Conservation (phyloP, 1,140 invertebrate species). For the Anastatus disparis region DNA sequence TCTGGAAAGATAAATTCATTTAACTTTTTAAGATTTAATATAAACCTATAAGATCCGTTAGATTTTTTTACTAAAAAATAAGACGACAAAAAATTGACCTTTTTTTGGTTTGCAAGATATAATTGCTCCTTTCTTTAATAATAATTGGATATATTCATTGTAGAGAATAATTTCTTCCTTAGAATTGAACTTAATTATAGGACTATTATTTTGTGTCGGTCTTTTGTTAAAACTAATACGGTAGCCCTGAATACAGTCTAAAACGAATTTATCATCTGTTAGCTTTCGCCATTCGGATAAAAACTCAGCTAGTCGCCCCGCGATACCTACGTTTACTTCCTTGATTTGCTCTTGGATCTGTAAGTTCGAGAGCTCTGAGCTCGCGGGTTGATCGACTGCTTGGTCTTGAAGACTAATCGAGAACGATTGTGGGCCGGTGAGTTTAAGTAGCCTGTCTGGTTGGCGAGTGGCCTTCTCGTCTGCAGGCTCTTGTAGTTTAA, state of each 20-base stretch:
- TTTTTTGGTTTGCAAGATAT: background rate
- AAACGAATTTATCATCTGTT: background rate
- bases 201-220: background rate
- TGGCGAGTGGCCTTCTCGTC: no score
- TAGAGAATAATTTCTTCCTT: background rate
- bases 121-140: background rate
- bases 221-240: background rate
- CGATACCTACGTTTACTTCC: background rate
- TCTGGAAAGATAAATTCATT: background rate
- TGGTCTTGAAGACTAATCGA: no score
- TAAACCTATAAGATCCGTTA: background rate
- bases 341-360: no score
- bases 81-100: background rate
- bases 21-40: constrained; percentile 6
- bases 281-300: background rate
- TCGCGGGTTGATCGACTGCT: no score
- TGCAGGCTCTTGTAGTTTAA: no score
- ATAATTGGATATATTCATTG: background rate
- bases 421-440: no score
- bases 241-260: background rate
- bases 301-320: background rate
- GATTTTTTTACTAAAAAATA: constrained; percentile 8
- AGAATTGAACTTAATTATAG: background rate
- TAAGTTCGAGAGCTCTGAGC: no score
- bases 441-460: no score